Percentiles rank a stretch among this genome's conserved stretches.
Evolutionary conservation across 1,140 invertebrate species (phyloP).

Genomic region (Scaptomyza pallida): DNA sequence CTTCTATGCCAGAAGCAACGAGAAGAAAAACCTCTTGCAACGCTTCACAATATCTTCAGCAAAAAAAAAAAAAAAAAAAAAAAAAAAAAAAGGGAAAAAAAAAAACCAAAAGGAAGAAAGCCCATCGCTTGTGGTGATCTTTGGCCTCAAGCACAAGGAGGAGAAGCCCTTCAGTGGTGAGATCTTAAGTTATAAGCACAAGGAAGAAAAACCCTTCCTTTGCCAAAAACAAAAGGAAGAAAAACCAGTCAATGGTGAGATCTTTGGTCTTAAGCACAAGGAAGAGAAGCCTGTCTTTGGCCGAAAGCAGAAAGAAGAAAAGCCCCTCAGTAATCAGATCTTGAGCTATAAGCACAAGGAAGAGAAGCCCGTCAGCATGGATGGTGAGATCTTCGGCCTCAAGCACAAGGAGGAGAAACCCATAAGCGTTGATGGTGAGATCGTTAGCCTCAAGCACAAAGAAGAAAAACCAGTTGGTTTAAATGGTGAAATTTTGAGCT

Average conservation of each 20-base stretch:
- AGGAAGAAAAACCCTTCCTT: background rate
- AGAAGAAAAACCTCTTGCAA: conserved; percentile 12
- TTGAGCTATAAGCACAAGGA: background rate
- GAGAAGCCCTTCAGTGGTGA: background rate
- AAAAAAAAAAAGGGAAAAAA: conserved; percentile 2
- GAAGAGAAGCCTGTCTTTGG: conserved; percentile 1
- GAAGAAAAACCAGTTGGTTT: background rate
- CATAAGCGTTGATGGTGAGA: background rate
- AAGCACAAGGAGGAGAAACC: conserved; percentile 6
- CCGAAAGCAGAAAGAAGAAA: background rate
- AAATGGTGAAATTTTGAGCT: background rate
- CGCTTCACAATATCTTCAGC: too few relatives aligned
- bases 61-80: background rate
- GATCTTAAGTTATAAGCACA: background rate
- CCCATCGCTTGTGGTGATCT: background rate
- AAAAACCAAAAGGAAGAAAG: background rate
- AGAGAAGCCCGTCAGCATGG: background rate
- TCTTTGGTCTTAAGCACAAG: background rate
- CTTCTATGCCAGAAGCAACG: background rate
- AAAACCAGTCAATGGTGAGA: background rate
- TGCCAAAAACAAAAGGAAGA: conserved; percentile 4
- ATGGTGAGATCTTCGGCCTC: background rate
- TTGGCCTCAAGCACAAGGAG: background rate
- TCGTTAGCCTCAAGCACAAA: background rate
- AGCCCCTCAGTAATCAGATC: background rate